phyloP scores from a whole-genome alignment of 2,113 vertebrate species.

The Rousettus leschenaultii region DNA sequence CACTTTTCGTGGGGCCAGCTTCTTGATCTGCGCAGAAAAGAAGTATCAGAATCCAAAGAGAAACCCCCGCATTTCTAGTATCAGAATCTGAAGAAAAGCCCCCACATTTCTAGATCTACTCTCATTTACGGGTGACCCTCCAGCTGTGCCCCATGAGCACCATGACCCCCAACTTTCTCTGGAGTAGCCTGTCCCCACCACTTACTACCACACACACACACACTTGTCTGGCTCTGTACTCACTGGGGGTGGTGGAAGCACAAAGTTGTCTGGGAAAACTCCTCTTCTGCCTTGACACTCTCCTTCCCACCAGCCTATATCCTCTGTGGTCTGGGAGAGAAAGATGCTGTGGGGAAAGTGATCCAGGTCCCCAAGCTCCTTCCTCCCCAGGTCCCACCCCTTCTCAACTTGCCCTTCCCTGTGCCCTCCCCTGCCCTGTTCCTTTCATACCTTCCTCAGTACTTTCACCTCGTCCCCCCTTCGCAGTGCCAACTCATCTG shows the following conservation, averaged over 20 bases:
- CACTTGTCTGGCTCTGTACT: neutral
- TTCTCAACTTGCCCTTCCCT: neutral
- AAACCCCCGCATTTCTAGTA: neutral
- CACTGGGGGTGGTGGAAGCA: constrained; percentile 84
- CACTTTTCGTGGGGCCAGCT: constrained; percentile 35
- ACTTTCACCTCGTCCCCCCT: constrained; percentile 84
- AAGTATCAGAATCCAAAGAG: neutral
- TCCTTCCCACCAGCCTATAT: constrained; percentile 94
- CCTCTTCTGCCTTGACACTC: constrained; percentile 86
- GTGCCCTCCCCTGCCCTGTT: neutral
- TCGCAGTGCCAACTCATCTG: constrained; percentile 86
- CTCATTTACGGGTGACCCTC: neutral
- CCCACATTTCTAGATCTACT: neutral
- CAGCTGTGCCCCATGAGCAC: neutral
- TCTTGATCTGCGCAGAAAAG: constrained; percentile 56
- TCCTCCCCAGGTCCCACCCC: neutral
- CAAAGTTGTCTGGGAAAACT: constrained; percentile 91
- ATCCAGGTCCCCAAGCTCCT: neutral
- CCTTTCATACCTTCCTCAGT: constrained; percentile 84
- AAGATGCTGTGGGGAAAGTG: neutral
- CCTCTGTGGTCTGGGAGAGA: constrained; percentile 76
- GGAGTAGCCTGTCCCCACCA: neutral
- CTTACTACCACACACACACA: too few species aligned
- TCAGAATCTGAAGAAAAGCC: neutral
- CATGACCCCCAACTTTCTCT: neutral